Evolutionary conservation across 2,113 vertebrate species (phyloP).

Genomic region (Maccullochella peelii): DNA sequence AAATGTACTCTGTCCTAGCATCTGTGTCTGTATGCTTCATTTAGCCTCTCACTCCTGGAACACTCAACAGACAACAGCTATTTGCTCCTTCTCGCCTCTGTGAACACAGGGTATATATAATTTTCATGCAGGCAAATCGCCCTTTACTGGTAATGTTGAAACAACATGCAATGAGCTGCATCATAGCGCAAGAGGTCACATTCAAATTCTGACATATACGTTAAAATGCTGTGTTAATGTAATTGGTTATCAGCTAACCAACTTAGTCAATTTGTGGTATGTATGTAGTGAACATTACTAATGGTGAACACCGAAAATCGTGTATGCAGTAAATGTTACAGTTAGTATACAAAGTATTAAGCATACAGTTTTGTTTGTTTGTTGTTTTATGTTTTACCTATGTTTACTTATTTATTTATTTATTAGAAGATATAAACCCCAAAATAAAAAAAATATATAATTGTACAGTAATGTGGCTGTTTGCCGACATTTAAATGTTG

Average conservation of each 20-base stretch:
- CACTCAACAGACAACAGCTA: conserved; percentile 22
- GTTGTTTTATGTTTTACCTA: background rate
- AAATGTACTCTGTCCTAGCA: conserved; percentile 34
- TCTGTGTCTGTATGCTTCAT: conserved; percentile 43
- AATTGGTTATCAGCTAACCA: background rate
- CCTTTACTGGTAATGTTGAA: conserved; percentile 28
- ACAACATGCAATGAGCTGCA: conserved; percentile 26
- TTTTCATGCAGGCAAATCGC: conserved; percentile 18
- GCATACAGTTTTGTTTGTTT: background rate
- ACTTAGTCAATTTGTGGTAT: background rate
- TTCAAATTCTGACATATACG: background rate
- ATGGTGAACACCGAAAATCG: background rate
- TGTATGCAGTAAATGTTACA: background rate
- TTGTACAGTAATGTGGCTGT: too few species aligned
- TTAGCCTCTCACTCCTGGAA: conserved; percentile 9
- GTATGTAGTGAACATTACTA: background rate
- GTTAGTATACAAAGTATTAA: too few species aligned
- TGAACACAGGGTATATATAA: conserved; percentile 35
- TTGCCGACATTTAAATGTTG: background rate
- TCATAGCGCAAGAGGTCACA: background rate
- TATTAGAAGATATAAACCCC: background rate
- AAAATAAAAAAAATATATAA: background rate
- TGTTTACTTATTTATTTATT: background rate
- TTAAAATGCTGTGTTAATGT: conserved; percentile 5
- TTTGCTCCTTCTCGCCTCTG: conserved; percentile 21